Percentiles rank a stretch among this genome's conserved stretches.
phyloP scores from a whole-genome alignment of 2,888 invertebrate species.

The Drosophila neonasuta region DNA sequence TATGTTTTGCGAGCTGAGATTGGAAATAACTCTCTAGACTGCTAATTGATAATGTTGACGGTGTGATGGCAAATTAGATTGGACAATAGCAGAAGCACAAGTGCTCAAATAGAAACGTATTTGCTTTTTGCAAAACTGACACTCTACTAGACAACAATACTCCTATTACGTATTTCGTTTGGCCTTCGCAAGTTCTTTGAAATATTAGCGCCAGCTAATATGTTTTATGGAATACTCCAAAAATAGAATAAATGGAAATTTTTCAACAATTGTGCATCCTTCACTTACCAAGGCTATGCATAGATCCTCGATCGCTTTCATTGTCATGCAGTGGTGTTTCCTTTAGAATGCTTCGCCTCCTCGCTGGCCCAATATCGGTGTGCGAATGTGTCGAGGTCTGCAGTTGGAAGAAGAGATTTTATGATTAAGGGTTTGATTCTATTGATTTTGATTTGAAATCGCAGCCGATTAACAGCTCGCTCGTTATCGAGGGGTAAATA shows the following conservation, averaged over 20 bases:
- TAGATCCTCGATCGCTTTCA: constrained; percentile 82
- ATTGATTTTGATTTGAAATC: constrained; percentile 31
- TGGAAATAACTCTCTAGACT: constrained; percentile 47
- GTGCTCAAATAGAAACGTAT: constrained; percentile 49
- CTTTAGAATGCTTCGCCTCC: constrained; percentile 88
- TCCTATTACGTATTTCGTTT: constrained; percentile 5
- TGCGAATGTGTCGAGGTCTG: constrained; percentile 84
- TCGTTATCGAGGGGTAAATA: constrained; percentile 25
- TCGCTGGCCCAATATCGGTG: constrained; percentile 86
- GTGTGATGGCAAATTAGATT: constrained; percentile 58
- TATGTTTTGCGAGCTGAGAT: constrained; percentile 34
- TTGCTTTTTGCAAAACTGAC: constrained; percentile 21
- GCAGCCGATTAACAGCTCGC: constrained; percentile 44
- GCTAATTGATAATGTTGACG: constrained; percentile 76
- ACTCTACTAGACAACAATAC: background rate
- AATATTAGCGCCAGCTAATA: constrained; percentile 24
- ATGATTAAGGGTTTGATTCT: constrained; percentile 9
- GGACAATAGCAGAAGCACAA: constrained; percentile 51
- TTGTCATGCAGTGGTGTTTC: constrained; percentile 82
- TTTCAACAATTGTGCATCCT: background rate
- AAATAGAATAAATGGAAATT: constrained; percentile 20
- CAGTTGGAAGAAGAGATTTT: background rate
- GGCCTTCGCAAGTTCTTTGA: constrained; percentile 47
- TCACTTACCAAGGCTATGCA: constrained; percentile 80
- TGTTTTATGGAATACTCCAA: constrained; percentile 1